Evolutionary conservation across 2,113 vertebrate species (phyloP).

Genomic region (Athene cunicularia): DNA sequence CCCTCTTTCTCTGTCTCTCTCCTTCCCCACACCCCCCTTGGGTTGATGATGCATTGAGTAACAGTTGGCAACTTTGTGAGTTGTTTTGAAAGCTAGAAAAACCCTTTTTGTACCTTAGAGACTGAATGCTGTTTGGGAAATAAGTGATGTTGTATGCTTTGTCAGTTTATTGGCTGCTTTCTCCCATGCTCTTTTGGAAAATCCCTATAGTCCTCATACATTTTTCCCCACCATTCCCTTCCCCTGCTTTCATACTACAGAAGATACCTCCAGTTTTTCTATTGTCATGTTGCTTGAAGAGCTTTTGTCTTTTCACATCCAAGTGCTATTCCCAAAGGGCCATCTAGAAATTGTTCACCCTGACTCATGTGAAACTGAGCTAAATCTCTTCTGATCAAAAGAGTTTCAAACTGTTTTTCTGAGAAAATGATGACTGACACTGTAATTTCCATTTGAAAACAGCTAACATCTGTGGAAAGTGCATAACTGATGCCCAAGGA

Average conservation of each 20-base stretch:
- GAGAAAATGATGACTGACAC: constrained; percentile 58
- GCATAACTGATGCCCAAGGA: constrained; percentile 57
- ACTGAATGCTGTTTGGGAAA: constrained; percentile 46
- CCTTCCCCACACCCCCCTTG: background rate
- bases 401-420: constrained; percentile 54
- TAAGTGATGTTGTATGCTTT: background rate
- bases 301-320: constrained; percentile 33
- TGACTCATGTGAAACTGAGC: constrained; percentile 57
- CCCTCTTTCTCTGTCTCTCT: background rate
- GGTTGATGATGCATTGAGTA: constrained; percentile 30
- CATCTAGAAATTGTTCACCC: constrained; percentile 44
- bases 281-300: constrained; percentile 1
- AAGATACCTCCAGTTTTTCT: constrained; percentile 14
- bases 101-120: constrained; percentile 29
- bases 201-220: background rate
- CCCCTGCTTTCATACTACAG: background rate
- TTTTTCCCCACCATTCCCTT: constrained; percentile 20
- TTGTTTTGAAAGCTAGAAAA: constrained; percentile 64
- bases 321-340: constrained; percentile 27
- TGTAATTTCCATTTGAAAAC: constrained; percentile 66
- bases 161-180: constrained; percentile 56
- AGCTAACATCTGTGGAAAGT: constrained; percentile 64
- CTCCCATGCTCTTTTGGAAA: constrained; percentile 10
- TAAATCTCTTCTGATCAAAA: constrained; percentile 56
- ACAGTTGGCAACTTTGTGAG: constrained; percentile 42